Percentiles rank a stretch among this genome's conserved stretches.
Evolutionary conservation across 2,888 invertebrate genomes (phyloP).

Genomic region (Pyrocoelia pectoralis): DNA sequence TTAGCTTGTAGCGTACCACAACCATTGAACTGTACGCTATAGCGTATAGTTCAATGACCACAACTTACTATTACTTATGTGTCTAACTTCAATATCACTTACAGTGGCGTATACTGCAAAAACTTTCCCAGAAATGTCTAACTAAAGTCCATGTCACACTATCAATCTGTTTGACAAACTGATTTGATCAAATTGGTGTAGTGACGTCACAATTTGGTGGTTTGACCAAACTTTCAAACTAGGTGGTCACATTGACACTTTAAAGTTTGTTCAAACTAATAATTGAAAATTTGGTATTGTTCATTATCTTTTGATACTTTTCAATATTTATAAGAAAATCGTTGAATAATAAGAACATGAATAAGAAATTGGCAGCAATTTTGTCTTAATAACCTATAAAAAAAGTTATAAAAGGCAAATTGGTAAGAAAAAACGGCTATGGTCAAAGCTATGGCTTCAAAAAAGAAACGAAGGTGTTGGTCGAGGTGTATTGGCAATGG

Average conservation of each 20-base stretch:
- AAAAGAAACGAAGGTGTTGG: slow-evolving; percentile 4
- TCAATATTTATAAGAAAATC: slow-evolving; percentile 2
- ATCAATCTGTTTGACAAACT: no score
- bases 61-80: no score
- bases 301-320: background rate
- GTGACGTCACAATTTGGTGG: background rate
- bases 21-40: no score
- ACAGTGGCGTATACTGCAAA: no score
- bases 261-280: background rate
- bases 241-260: slow-evolving; percentile 5
- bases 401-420: slow-evolving; percentile 1
- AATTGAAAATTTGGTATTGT: background rate
- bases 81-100: no score
- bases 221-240: background rate
- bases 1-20: no score
- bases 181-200: background rate
- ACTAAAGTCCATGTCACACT: no score
- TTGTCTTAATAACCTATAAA: background rate
- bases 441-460: background rate
- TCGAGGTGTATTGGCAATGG: slow-evolving; percentile 1
- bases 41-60: no score
- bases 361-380: slow-evolving; percentile 5
- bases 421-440: background rate
- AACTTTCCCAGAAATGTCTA: no score
- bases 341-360: no score